A percentile compares a stretch with the other conserved stretches of the same genome.
Evolutionary conservation across 1,140 invertebrate species (phyloP).

Genomic region (Gonioctena quinquepunctata): DNA sequence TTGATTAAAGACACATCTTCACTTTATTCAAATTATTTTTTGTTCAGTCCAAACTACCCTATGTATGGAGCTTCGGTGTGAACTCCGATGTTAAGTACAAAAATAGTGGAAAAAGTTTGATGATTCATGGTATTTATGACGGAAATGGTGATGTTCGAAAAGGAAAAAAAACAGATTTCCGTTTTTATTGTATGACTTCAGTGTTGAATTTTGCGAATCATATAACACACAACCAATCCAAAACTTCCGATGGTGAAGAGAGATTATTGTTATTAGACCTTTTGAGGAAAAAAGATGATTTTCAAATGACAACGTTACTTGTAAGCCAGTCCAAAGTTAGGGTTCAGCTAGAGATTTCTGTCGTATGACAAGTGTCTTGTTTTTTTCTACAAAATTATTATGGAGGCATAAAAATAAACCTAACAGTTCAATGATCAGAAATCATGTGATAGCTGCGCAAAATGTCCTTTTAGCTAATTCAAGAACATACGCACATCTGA

Average conservation of each 20-base stretch:
- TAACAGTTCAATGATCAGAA: not conserved
- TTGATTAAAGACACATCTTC: no score
- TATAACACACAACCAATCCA: not conserved
- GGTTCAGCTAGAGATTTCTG: not conserved
- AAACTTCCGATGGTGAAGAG: not conserved
- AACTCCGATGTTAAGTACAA: not conserved
- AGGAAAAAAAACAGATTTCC: not conserved
- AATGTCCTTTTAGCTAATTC: not conserved
- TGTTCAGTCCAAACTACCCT: not conserved
- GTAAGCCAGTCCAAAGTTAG: slow-evolving; percentile 12
- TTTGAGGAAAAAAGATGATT: slow-evolving; percentile 24
- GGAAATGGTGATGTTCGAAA: not conserved
- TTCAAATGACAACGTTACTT: slow-evolving; percentile 16
- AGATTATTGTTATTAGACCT: slow-evolving; percentile 1
- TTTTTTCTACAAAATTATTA: slow-evolving; percentile 11
- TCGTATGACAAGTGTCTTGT: not conserved
- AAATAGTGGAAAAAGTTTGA: not conserved
- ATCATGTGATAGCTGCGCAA: not conserved
- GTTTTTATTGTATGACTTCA: not conserved
- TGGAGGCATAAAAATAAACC: slow-evolving; percentile 17
- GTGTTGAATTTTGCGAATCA: not conserved
- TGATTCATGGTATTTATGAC: not conserved
- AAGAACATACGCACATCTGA: not conserved
- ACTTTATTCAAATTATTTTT: not conserved
- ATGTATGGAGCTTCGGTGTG: not conserved